Conservation (phyloP, 2,888 invertebrate species). For the Ophonus ardosiacus region DNA sequence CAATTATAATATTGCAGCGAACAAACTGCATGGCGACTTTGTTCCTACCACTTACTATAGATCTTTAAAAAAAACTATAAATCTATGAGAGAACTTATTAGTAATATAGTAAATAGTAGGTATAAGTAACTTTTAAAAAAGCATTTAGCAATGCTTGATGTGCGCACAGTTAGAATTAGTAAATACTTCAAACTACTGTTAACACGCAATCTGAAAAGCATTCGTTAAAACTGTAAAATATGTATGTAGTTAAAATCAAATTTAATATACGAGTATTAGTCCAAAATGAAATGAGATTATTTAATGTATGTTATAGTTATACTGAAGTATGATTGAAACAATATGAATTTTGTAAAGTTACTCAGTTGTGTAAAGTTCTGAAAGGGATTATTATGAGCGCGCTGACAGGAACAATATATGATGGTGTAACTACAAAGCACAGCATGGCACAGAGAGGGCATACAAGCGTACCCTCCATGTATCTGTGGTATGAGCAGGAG, state of each 20-base stretch:
- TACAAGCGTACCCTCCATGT: constrained; percentile 87
- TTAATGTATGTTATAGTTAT: not conserved
- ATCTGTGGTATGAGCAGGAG: constrained; percentile 80
- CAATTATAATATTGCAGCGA: constrained; percentile 50
- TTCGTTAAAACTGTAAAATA: constrained; percentile 32
- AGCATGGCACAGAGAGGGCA: constrained; percentile 69
- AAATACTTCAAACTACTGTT: constrained; percentile 22
- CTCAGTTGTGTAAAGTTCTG: constrained; percentile 28
- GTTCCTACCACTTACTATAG: constrained; percentile 51
- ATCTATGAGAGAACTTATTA: constrained; percentile 9
- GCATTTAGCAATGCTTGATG: constrained; percentile 52
- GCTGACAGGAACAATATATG: not conserved
- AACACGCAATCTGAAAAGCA: constrained; percentile 31
- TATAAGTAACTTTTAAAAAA: constrained; percentile 31
- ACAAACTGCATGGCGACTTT: constrained; percentile 59
- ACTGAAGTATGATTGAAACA: not conserved
- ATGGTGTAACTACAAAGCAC: constrained; percentile 66
- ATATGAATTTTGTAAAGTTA: constrained; percentile 20
- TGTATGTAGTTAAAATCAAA: constrained; percentile 11
- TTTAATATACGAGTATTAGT: constrained; percentile 2
- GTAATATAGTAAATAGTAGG: constrained; percentile 58
- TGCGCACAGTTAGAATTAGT: constrained; percentile 60
- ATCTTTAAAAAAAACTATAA: constrained; percentile 10
- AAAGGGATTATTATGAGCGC: constrained; percentile 30
- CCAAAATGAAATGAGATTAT: not conserved